A percentile compares a stretch with the other conserved stretches of the same genome.
These are phyloP conservation scores for Poeciliopsis retropinna DNA, from an alignment of 2,113 vertebrate genomes.

Conservation along the genomic window DNA sequence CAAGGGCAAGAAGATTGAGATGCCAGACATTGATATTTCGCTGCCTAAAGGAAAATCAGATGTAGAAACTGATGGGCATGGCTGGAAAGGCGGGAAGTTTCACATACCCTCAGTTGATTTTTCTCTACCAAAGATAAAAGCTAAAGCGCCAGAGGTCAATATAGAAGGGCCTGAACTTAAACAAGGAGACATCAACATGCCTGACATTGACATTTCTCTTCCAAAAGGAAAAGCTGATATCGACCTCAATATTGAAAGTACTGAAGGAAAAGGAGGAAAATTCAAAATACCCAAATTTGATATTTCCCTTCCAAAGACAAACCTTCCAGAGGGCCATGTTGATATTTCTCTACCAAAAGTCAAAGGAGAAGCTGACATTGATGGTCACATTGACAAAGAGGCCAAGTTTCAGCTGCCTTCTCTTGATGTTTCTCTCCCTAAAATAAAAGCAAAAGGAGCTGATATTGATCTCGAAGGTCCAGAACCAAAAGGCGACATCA, in stretches of 20 bases:
- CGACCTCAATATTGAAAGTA: too few species aligned
- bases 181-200: conserved; percentile 6
- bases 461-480: conserved; percentile 20
- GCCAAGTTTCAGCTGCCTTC: conserved; percentile 52
- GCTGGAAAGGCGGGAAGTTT: conserved; percentile 37
- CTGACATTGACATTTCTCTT: neutral
- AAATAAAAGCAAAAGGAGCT: conserved; percentile 42
- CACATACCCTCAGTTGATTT: conserved; percentile 53
- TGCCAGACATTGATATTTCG: conserved; percentile 38
- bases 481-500: conserved; percentile 54
- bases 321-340: neutral
- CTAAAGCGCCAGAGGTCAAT: conserved; percentile 40
- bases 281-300: neutral
- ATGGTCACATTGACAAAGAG: conserved; percentile 39
- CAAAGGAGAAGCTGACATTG: conserved; percentile 24
- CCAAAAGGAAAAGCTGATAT: neutral
- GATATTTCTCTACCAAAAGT: conserved; percentile 48
- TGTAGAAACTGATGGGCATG: conserved; percentile 9
- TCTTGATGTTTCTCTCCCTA: conserved; percentile 50
- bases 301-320: neutral
- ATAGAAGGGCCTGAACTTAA: conserved; percentile 44
- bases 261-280: neutral
- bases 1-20: conserved; percentile 46
- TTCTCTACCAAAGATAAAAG: conserved; percentile 63
- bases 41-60: conserved; percentile 54